Conservation (phyloP, 2,888 invertebrate species). For the Protophormia terraenovae region DNA sequence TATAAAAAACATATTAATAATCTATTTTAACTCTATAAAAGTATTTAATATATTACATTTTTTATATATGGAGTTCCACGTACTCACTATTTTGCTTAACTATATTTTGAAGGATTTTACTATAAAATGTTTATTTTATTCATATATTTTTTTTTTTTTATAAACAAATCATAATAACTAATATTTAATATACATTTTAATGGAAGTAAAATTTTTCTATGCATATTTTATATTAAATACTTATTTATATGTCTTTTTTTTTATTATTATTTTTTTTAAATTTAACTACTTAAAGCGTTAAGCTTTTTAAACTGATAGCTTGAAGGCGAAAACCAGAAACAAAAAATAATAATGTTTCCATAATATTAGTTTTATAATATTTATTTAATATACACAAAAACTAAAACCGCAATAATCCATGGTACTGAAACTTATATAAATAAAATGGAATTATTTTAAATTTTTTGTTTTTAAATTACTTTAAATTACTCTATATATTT, state of each 20-base stretch:
- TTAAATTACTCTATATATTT: background rate
- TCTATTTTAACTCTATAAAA: background rate
- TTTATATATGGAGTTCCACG: background rate
- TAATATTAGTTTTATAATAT: background rate
- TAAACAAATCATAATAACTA: background rate
- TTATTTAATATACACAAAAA: background rate
- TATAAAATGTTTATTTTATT: background rate
- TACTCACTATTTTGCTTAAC: background rate
- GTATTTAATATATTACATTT: background rate
- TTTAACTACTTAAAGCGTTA: slow-evolving; percentile 4
- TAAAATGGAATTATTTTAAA: background rate
- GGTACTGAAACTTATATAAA: background rate
- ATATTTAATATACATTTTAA: background rate
- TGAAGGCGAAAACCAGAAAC: slow-evolving; percentile 22
- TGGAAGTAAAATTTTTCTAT: slow-evolving; percentile 33
- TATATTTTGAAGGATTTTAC: background rate
- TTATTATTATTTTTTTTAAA: background rate
- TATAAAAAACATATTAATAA: background rate
- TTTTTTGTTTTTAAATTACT: background rate
- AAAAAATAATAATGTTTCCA: background rate
- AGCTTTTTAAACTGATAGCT: slow-evolving; percentile 6
- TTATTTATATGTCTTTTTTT: background rate
- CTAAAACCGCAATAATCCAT: background rate
- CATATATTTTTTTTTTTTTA: background rate
- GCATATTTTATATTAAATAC: background rate